Percentiles rank a stretch among this genome's conserved stretches.
Evolutionary conservation across 37 sponge, comb jelly and placozoan species (phyloP).

Genomic region (Hexactinellida sp.): DNA sequence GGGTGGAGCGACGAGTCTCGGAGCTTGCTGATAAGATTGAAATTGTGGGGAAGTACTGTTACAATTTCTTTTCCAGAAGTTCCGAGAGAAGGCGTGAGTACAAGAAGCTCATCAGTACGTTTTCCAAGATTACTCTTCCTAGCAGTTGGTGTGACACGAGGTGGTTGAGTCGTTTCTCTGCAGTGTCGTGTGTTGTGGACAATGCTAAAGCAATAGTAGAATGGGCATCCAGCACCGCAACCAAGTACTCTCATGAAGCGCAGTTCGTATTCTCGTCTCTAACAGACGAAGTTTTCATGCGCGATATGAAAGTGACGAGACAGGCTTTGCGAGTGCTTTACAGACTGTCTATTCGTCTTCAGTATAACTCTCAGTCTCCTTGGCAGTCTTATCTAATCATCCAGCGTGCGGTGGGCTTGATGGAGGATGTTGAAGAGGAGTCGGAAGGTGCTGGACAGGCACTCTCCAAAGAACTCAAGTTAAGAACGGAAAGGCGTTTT

Average conservation of each 20-base stretch:
- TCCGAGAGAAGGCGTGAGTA: neutral
- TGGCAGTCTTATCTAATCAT: neutral
- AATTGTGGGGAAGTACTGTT: neutral
- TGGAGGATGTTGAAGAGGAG: conserved; percentile 9
- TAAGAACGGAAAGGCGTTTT: neutral
- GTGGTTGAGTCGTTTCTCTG: neutral
- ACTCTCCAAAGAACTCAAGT: conserved; percentile 1
- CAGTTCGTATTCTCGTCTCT: neutral
- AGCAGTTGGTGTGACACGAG: neutral
- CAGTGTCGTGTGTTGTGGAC: neutral
- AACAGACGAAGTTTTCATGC: neutral
- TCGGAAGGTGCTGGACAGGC: neutral
- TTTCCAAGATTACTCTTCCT: neutral
- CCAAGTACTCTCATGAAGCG: neutral
- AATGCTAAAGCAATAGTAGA: neutral
- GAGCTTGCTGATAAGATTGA: conserved; percentile 5
- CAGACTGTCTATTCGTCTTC: neutral
- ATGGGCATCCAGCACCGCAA: neutral
- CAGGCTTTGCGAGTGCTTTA: neutral
- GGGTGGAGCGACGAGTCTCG: neutral
- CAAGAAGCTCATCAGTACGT: neutral
- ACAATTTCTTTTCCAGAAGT: neutral
- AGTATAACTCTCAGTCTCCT: neutral
- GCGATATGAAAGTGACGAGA: conserved; percentile 10
- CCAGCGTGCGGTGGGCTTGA: conserved; percentile 10